Percentiles rank a stretch among this genome's conserved stretches.
phyloP scores from a whole-genome alignment of 2,797 vertebrate genomes.

The Kryptopterus vitreolus region DNA sequence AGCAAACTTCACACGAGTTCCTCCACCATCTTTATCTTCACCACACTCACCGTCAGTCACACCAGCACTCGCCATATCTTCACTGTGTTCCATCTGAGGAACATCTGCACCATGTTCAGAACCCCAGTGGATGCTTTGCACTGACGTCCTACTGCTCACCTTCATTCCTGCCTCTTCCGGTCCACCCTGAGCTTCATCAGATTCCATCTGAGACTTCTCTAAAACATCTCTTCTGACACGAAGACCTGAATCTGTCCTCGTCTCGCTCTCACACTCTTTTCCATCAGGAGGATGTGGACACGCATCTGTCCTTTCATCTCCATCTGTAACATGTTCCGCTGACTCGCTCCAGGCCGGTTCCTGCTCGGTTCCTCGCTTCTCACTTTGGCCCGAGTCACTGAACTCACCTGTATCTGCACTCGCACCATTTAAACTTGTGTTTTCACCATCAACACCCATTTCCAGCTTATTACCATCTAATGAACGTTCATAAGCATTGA shows the following conservation, averaged over 20 bases:
- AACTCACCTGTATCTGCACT: neutral
- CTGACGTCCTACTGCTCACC: neutral
- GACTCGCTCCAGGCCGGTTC: neutral
- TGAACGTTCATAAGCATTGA: neutral
- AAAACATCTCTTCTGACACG: neutral
- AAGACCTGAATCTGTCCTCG: neutral
- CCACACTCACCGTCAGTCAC: neutral
- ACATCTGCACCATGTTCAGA: neutral
- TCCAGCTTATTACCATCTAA: conserved; percentile 4
- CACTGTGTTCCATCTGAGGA: neutral
- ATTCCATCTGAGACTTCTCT: neutral
- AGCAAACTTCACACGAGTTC: neutral
- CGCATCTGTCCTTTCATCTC: no score
- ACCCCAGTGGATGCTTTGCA: neutral
- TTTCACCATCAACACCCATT: neutral
- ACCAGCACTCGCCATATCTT: neutral
- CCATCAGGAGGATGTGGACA: no score
- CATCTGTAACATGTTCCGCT: neutral
- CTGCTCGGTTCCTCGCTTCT: neutral
- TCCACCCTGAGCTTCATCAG: neutral
- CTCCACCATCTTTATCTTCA: neutral
- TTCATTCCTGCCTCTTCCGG: neutral
- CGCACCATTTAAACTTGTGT: neutral
- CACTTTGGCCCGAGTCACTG: neutral
- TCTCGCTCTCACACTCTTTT: neutral